Conservation (phyloP, 2,113 vertebrate genomes). For the Rhagologus leucostigma region DNA sequence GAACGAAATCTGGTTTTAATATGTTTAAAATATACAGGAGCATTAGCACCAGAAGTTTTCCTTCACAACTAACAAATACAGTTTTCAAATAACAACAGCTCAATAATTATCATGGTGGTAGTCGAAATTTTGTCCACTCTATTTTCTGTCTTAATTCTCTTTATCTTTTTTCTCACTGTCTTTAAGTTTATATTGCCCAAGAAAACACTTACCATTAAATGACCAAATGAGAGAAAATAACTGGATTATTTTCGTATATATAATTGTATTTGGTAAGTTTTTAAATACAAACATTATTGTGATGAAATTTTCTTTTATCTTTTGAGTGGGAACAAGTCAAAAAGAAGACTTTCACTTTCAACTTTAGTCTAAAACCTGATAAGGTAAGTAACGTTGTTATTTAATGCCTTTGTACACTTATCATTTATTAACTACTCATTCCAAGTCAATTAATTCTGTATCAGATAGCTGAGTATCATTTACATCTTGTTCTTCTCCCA, state of each 20-base stretch:
- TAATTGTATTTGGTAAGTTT: background rate
- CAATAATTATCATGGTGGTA: background rate
- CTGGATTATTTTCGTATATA: background rate
- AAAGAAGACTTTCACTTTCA: background rate
- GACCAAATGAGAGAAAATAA: background rate
- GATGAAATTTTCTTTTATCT: background rate
- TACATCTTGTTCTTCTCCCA: background rate
- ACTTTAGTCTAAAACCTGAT: background rate
- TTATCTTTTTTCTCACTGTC: background rate
- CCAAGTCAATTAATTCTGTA: background rate
- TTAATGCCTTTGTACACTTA: background rate
- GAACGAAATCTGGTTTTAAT: background rate
- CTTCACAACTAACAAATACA: background rate
- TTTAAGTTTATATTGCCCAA: background rate
- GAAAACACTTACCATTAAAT: background rate
- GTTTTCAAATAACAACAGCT: background rate
- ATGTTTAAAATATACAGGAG: background rate
- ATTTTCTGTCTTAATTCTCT: background rate
- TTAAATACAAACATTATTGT: background rate
- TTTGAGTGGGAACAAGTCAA: background rate
- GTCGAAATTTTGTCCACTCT: background rate
- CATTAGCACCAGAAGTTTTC: background rate
- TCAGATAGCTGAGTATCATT: background rate
- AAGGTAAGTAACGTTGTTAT: background rate
- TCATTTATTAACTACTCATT: background rate